These are phyloP conservation scores for Perca fluviatilis DNA, from an alignment of 2,113 vertebrate genomes.

Conservation along the genomic window DNA sequence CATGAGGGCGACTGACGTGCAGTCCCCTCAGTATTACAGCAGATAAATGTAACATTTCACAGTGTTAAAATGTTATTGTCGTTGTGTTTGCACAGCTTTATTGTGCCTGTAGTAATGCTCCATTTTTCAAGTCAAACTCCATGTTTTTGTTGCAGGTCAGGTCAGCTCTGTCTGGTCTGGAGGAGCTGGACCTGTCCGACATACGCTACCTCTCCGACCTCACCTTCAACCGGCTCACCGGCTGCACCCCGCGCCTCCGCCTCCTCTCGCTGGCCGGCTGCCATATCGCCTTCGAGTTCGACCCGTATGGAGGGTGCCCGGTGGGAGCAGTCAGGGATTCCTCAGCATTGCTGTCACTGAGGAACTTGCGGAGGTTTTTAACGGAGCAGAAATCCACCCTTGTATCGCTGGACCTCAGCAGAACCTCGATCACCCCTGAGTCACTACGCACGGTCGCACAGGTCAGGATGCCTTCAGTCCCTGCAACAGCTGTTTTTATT, in stretches of 20 bases:
- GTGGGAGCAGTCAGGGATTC: slow-evolving; percentile 72
- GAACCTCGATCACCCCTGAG: slow-evolving; percentile 84
- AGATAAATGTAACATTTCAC: background rate
- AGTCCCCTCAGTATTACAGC: background rate
- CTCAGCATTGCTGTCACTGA: slow-evolving; percentile 84
- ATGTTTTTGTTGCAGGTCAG: slow-evolving; percentile 66
- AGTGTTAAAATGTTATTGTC: background rate
- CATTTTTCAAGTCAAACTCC: background rate
- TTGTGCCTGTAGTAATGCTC: background rate
- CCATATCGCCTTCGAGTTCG: slow-evolving; percentile 87
- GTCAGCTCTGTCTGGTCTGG: slow-evolving; percentile 79
- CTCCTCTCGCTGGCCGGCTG: slow-evolving; percentile 87
- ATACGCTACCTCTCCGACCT: slow-evolving; percentile 86
- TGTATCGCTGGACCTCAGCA: slow-evolving; percentile 85
- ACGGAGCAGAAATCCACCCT: slow-evolving; percentile 77
- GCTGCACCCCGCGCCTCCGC: slow-evolving; percentile 82
- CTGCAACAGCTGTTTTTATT: slow-evolving; percentile 20
- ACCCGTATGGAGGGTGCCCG: slow-evolving; percentile 78
- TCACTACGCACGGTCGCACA: slow-evolving; percentile 83
- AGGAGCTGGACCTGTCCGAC: slow-evolving; percentile 86
- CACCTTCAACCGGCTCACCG: slow-evolving; percentile 87
- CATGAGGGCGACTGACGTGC: background rate
- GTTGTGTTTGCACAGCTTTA: background rate
- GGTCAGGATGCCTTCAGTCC: slow-evolving; percentile 49
- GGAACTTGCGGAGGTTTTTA: slow-evolving; percentile 84